Base-by-base conservation (phyloP, 2,113 vertebrate species). In the Symphodus melops region DNA sequence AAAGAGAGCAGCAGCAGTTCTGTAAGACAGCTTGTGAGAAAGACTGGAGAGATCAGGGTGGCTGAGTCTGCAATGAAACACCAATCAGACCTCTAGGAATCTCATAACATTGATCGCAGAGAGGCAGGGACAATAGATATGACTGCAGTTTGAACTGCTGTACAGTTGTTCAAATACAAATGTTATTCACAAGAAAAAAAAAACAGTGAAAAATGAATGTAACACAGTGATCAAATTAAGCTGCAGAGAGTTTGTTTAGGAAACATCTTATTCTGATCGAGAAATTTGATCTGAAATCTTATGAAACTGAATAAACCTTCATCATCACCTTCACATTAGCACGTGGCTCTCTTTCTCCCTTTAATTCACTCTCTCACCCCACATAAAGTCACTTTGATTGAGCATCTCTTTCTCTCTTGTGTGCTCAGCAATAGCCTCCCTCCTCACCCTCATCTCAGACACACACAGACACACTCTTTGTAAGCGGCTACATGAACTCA, bases 401-500 rank as follows among this genome's bases (percentile, higher is more conserved):
- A 90, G 83, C 81, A 85, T 87, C 86, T 90, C 89, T 89, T 93
- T 51, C 84, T 82, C 90, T 87, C 82, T 72, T 81, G 79, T 85
- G 75, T 25, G 71, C 79, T 93, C 87, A 91, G 91, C 92, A 91
- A 68, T 72, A 91, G 78, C 77, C 86, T 49, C 60, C 78, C 75
- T 68, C 60, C 51, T 66, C 62, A 42, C 57, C 37, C 60, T 10
- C 65, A 56, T n/a, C 79, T 19, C 66, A 61, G 64, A 53, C 72
- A 39, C 72, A 23, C 63, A 59, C 61, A 53, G 57, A 63, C 54
- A 7, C 79, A 41, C 55, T 72, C 55, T 28, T 80, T 23, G 67
- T 62, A 65, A 59, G 72, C 73, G 20, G 68, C 82, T 83, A 67
- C 54, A 61, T 65, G 62, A 74, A 75, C 65, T 67, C 77, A 37